These are phyloP conservation scores for Daphoenositta chrysoptera DNA, from an alignment of 2,113 vertebrate species.

Conservation along the genomic window DNA sequence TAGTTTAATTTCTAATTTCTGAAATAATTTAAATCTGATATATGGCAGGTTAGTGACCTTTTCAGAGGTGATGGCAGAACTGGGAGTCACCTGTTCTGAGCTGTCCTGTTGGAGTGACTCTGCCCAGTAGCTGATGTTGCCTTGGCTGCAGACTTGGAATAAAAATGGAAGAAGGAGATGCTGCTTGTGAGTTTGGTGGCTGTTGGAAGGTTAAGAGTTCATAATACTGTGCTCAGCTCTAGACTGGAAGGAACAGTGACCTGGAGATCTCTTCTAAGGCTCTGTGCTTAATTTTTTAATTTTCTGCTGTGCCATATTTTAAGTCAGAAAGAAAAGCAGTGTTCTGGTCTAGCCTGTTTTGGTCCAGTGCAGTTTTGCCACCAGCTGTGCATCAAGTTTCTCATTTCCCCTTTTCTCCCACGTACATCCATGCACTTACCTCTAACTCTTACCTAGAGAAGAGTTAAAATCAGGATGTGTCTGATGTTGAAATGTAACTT, in stretches of 20 bases:
- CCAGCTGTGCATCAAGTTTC: not conserved
- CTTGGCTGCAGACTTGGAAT: not conserved
- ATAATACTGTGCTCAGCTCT: not conserved
- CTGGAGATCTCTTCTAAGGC: not conserved
- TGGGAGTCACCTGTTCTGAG: not conserved
- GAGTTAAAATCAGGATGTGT: not conserved
- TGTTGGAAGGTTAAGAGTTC: not conserved
- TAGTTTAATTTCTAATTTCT: not conserved
- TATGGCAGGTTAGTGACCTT: not conserved
- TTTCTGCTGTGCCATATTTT: not conserved
- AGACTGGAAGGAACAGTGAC: not conserved
- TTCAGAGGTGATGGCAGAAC: not conserved
- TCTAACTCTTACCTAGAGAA: not conserved
- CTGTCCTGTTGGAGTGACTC: not conserved
- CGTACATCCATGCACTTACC: not conserved
- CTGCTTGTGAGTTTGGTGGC: not conserved
- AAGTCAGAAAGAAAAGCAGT: not conserved
- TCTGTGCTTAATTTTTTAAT: not conserved
- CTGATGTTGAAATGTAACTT: not conserved
- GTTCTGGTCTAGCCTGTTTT: not conserved
- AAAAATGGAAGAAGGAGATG: not conserved
- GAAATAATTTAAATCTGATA: not conserved
- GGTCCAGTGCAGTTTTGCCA: not conserved
- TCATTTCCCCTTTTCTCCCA: not conserved
- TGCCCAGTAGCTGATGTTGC: fast-evolving